Base-by-base conservation (phyloP, 1,140 invertebrate species). In the Drosophila sturtevanti region DNA sequence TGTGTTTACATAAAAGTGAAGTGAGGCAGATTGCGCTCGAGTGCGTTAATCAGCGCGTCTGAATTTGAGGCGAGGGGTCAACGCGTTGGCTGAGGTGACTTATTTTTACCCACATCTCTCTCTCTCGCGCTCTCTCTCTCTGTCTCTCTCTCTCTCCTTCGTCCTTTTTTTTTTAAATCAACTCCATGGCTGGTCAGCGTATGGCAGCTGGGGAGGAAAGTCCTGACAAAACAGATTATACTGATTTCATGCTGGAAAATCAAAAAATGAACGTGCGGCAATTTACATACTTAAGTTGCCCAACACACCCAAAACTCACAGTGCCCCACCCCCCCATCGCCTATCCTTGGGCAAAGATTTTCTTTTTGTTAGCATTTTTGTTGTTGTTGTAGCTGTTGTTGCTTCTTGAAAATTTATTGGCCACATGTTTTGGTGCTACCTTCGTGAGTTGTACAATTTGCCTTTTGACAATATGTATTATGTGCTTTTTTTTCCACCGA, bases 1-100 rank as follows among this genome's bases (percentile, higher is more conserved):
- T 86, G 82, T 87, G 82, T 89, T 86, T 86, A 87, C 84, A 86
- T 79, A 87, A 86, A 89, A 87, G 84, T 86, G 82, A 86, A 87
- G 84, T 81, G 84, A 84, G 82, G 72, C 82, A 87, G 84, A 89
- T 87, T 87, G 79, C 84, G 82, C 82, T 89, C 84, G 84, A 87
- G 82, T 87, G 82, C 82, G 82, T 89, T 87, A 87, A 87, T 87
- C 82, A 87, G 79, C 82, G 82, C 79, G 77, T 67, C 72, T 71
- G 85, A 79, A 76, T 77, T 82, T 37, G 71, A 70, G 52, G 64
- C 11, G 24, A 22, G 4, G 18, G 27, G 38, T 64, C 27, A 34
- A 51, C 31, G 41, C 16, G 68, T 21, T 31, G 56, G 63, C 4
- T 9, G 44, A 51, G 14, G 16, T 38, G 41, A 48, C 41, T 48